Conservation (phyloP, 2,797 vertebrate species). For the Acropternis orthonyx region DNA sequence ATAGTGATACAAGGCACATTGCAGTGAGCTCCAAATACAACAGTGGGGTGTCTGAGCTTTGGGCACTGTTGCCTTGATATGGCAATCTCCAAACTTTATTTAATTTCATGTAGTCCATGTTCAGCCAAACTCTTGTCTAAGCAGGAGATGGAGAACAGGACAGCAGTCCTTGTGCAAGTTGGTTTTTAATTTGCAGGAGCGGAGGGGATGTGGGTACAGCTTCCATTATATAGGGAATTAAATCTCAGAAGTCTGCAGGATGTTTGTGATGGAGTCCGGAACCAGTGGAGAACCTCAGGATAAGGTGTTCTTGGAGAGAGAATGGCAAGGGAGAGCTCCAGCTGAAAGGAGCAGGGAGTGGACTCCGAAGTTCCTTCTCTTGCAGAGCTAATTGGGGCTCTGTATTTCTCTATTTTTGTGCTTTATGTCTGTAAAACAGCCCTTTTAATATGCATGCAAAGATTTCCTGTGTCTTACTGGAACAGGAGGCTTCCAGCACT, state of each 20-base stretch:
- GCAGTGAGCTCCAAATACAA: accelerated
- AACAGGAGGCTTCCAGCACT: neutral
- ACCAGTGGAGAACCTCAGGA: neutral
- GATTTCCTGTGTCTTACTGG: neutral
- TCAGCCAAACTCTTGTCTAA: neutral
- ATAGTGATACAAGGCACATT: neutral
- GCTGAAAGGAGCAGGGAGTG: accelerated
- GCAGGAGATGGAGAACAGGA: neutral
- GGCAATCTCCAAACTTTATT: neutral
- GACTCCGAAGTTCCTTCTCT: neutral
- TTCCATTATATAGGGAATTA: neutral
- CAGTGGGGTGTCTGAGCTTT: neutral
- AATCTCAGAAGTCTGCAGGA: neutral
- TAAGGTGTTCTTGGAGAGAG: neutral
- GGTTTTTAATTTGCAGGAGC: neutral
- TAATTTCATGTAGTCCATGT: neutral
- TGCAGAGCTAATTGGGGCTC: neutral
- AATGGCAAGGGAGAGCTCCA: neutral
- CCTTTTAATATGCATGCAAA: neutral
- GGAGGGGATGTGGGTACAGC: neutral
- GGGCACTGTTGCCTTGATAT: neutral
- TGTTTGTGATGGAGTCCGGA: neutral
- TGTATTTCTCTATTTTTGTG: neutral
- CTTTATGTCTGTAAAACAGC: neutral
- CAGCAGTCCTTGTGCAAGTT: too few species aligned